A percentile compares a stretch with the other conserved stretches of the same genome.
Conservation (phyloP, 92 coral and sea anemone genomes). For the Porites divaricata region DNA sequence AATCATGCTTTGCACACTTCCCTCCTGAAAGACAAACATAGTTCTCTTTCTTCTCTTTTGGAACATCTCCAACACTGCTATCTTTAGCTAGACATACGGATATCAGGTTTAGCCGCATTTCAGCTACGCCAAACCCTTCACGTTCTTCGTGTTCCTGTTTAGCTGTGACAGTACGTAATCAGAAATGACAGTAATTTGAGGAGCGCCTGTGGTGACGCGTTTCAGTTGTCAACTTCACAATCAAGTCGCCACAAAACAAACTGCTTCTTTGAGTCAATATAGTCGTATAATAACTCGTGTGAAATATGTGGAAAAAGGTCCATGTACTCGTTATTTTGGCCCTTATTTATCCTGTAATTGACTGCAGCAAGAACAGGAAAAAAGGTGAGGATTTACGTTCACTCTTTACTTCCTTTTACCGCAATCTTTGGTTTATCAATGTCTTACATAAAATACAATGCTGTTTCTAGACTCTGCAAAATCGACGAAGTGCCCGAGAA, state of each 20-base stretch:
- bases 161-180: conserved; percentile 1
- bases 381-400: conserved; percentile 2
- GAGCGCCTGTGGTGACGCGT: background rate
- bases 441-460: too few species aligned
- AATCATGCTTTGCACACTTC: background rate
- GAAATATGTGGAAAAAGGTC: conserved; percentile 25
- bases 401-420: background rate
- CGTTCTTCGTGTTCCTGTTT: conserved; percentile 24
- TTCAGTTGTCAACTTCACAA: background rate
- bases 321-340: background rate
- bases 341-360: conserved; percentile 7
- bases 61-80: conserved; percentile 13
- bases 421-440: background rate
- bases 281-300: background rate
- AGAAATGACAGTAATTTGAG: conserved; percentile 26
- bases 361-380: background rate
- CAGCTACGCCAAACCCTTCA: background rate
- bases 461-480: background rate
- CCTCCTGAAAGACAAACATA: background rate
- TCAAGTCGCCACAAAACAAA: background rate
- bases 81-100: background rate
- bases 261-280: background rate
- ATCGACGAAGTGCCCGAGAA: conserved; percentile 41
- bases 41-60: background rate
- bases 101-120: background rate